A percentile compares a stretch with the other conserved stretches of the same genome.
phyloP scores from a whole-genome alignment of 2,888 invertebrate species.

The Smittia aterrima region DNA sequence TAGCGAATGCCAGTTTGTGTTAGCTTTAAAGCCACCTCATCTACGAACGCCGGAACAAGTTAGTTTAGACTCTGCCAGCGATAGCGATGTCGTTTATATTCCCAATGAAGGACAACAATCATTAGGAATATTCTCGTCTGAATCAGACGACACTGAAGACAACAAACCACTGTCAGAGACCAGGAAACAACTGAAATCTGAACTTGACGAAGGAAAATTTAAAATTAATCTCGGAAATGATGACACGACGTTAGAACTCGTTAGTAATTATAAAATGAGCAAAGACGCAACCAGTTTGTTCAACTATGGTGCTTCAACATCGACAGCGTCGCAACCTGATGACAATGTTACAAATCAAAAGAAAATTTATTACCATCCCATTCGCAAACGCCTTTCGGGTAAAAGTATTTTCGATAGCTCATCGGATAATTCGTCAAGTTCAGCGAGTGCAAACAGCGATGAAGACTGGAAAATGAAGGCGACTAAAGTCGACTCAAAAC shows the following conservation, averaged over 20 bases:
- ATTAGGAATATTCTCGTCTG: not conserved
- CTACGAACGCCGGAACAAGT: slow-evolving; percentile 54
- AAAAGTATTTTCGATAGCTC: slow-evolving; percentile 23
- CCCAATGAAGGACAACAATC: slow-evolving; percentile 42
- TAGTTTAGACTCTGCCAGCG: slow-evolving; percentile 50
- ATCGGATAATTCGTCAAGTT: not conserved
- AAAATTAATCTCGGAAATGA: not conserved
- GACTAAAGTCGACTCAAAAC: not conserved
- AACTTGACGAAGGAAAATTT: not conserved
- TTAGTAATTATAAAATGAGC: not conserved
- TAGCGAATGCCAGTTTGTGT: slow-evolving; percentile 52
- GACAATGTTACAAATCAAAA: slow-evolving; percentile 13
- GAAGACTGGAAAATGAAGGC: not conserved
- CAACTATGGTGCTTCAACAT: slow-evolving; percentile 28
- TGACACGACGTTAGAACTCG: not conserved
- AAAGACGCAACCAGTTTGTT: not conserved
- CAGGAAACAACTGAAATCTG: slow-evolving; percentile 10
- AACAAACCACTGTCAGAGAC: slow-evolving; percentile 27
- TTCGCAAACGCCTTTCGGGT: not conserved
- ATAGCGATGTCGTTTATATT: slow-evolving; percentile 53
- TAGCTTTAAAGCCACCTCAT: slow-evolving; percentile 53
- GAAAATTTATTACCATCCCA: slow-evolving; percentile 9
- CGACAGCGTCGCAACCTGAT: slow-evolving; percentile 1
- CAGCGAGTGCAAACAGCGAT: not conserved
- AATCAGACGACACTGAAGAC: slow-evolving; percentile 24